Evolutionary conservation across 2,888 invertebrate genomes (phyloP).

Genomic region (Cacoxenus indagator): DNA sequence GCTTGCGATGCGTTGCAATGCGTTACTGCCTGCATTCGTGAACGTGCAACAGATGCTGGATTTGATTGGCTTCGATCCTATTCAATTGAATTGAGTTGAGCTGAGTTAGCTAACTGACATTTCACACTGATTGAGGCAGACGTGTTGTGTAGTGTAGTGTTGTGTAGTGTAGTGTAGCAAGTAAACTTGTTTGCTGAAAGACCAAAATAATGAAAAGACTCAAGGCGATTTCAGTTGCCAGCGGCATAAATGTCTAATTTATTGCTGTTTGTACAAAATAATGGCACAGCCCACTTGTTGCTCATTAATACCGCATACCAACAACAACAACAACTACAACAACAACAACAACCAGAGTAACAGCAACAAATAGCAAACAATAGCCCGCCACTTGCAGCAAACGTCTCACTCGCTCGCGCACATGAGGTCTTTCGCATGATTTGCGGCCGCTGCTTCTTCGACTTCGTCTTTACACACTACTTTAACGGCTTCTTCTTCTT

Average conservation of each 20-base stretch:
- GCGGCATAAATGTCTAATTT: slow-evolving; percentile 30
- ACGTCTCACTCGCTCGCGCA: not conserved
- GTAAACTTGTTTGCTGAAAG: not conserved
- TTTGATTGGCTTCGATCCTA: not conserved
- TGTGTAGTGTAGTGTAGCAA: not conserved
- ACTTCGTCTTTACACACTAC: too few species aligned
- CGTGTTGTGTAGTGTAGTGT: too few species aligned
- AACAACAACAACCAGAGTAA: not conserved
- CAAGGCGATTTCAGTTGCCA: not conserved
- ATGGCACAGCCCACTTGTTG: slow-evolving; percentile 39
- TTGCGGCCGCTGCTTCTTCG: too few species aligned
- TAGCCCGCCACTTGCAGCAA: not conserved
- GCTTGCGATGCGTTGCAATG: slow-evolving; percentile 44
- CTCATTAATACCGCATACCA: slow-evolving; percentile 20
- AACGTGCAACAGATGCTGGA: not conserved
- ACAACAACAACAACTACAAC: not conserved
- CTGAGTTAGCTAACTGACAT: not conserved
- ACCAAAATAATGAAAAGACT: not conserved
- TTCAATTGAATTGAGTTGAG: not conserved
- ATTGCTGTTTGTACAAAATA: slow-evolving; percentile 38
- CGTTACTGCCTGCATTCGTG: not conserved
- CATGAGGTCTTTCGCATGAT: too few species aligned
- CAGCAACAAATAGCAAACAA: not conserved
- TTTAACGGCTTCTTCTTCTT: too few species aligned
- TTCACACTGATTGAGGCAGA: not conserved